A percentile compares a stretch with the other conserved stretches of the same genome.
phyloP scores from a whole-genome alignment of 64 coral and sea anemone species.

The Pocillopora damicornis region DNA sequence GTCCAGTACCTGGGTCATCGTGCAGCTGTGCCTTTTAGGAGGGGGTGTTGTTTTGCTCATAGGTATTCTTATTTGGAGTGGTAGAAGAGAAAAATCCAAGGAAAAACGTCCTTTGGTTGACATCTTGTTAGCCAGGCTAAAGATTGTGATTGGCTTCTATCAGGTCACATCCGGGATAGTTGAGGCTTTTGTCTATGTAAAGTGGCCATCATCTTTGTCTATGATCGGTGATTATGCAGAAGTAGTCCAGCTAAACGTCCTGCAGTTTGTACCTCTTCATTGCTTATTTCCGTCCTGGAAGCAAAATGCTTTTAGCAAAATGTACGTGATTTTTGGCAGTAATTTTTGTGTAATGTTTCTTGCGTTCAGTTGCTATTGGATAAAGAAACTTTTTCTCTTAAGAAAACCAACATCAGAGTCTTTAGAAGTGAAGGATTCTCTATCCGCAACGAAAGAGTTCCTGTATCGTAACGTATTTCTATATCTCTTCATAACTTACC shows the following conservation, averaged over 20 bases:
- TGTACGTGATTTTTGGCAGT: neutral
- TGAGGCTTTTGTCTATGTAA: slow-evolving; percentile 48
- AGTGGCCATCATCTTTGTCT: slow-evolving; percentile 47
- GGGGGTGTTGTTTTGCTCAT: slow-evolving; percentile 4
- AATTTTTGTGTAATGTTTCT: neutral
- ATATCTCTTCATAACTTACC: slow-evolving; percentile 64
- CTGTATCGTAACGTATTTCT: slow-evolving; percentile 56
- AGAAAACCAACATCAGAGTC: neutral
- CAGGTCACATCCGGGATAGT: slow-evolving; percentile 57
- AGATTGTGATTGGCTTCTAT: slow-evolving; percentile 61
- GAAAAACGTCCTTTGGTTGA: slow-evolving; percentile 22
- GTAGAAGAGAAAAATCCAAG: neutral
- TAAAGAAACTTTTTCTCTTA: neutral
- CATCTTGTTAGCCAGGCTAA: slow-evolving; percentile 41
- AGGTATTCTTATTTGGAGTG: slow-evolving; percentile 6
- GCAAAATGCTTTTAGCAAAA: slow-evolving; percentile 32
- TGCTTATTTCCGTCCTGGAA: slow-evolving; percentile 37
- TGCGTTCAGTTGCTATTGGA: neutral
- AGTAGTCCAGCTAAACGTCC: slow-evolving; percentile 48
- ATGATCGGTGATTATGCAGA: slow-evolving; percentile 44
- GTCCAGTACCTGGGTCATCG: neutral
- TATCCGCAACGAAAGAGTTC: slow-evolving; percentile 33
- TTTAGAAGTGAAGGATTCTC: neutral
- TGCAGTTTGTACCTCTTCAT: slow-evolving; percentile 52
- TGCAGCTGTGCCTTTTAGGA: slow-evolving; percentile 20